Evolutionary conservation across 2,113 vertebrate species (phyloP).

Genomic region (Heptranchias perlo): DNA sequence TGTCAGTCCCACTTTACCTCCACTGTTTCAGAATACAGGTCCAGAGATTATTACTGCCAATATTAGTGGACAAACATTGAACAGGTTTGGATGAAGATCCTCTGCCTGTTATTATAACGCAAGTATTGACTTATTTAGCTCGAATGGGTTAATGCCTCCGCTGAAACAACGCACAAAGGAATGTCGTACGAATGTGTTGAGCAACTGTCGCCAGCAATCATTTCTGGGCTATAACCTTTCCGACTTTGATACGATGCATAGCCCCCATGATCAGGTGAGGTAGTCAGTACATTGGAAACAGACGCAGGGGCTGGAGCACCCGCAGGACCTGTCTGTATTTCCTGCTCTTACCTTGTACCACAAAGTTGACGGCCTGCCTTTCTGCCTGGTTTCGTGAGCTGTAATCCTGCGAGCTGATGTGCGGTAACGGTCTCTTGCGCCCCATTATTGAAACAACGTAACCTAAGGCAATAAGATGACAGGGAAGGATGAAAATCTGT

Average conservation of each 20-base stretch:
- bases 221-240: too few relatives aligned
- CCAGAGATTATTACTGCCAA: background rate
- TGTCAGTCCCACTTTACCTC: background rate
- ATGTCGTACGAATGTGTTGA: background rate
- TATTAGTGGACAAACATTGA: background rate
- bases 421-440: conserved; percentile 66
- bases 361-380: conserved; percentile 87
- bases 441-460: conserved; percentile 81
- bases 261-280: background rate
- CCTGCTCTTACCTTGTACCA: conserved; percentile 75
- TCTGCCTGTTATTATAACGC: background rate
- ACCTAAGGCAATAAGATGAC: conserved; percentile 52
- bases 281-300: background rate
- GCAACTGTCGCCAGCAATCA: background rate
- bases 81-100: background rate
- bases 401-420: conserved; percentile 65
- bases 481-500: conserved; percentile 25
- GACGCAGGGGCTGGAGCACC: background rate
- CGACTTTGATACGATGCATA: background rate
- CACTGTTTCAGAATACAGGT: background rate
- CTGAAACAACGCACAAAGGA: background rate
- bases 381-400: conserved; percentile 73
- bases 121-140: background rate
- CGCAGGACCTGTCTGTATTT: background rate
- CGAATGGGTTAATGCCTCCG: background rate